These are phyloP conservation scores for Zaprionus inermis DNA, from an alignment of 1,140 invertebrate species.

Conservation along the genomic window DNA sequence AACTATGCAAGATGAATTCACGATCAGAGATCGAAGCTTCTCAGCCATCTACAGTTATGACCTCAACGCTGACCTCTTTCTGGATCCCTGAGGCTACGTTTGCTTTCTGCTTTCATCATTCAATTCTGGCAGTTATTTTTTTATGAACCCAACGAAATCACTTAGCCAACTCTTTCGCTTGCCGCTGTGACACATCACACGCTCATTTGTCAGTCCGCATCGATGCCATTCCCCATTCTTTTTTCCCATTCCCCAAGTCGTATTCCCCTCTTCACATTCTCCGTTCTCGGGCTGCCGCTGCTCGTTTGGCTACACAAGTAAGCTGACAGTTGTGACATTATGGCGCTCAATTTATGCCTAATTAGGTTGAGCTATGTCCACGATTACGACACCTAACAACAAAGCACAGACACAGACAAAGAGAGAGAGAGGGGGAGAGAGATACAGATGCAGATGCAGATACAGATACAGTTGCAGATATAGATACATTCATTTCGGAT, in stretches of 20 bases:
- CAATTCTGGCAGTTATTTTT: constrained; percentile 9
- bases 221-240: not conserved
- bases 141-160: constrained; percentile 27
- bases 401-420: constrained; percentile 40
- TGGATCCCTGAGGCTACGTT: not conserved
- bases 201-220: constrained; percentile 43
- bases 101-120: constrained; percentile 13
- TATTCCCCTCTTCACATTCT: not conserved
- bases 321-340: constrained; percentile 77
- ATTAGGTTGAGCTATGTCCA: constrained; percentile 78
- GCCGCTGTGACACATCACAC: constrained; percentile 37
- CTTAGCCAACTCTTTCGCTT: constrained; percentile 41
- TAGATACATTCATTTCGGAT: constrained; percentile 35
- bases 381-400: constrained; percentile 76
- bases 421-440: constrained; percentile 20
- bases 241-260: not conserved
- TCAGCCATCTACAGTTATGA: constrained; percentile 1
- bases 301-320: constrained; percentile 43
- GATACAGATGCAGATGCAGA: constrained; percentile 43
- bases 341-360: constrained; percentile 76
- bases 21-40: not conserved
- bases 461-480: constrained; percentile 43
- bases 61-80: constrained; percentile 8
- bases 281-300: constrained; percentile 15
- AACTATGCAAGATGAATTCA: not conserved